Evolutionary conservation across 2,113 vertebrate genomes (phyloP).

Genomic region (Capra hircus): DNA sequence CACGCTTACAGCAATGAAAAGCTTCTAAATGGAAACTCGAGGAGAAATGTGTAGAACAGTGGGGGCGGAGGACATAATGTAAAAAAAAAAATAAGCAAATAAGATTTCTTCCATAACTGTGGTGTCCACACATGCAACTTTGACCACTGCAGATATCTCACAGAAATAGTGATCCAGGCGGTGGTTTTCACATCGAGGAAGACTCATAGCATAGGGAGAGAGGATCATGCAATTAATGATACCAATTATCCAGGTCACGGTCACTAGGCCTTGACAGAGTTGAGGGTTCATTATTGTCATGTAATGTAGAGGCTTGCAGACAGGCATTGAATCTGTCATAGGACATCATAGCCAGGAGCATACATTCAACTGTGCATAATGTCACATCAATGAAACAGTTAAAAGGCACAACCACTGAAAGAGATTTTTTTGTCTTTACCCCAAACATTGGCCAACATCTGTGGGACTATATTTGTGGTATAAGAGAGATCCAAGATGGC

Average conservation of each 20-base stretch:
- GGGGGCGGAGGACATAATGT: no score
- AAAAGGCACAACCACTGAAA: not conserved
- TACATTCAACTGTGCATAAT: not conserved
- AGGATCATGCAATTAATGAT: not conserved
- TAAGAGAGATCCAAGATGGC: not conserved
- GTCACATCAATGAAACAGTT: not conserved
- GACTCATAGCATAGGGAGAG: not conserved
- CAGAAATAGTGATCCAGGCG: not conserved
- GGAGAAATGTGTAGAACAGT: no score
- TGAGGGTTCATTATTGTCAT: not conserved
- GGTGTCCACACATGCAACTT: not conserved
- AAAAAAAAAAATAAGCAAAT: not conserved
- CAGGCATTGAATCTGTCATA: not conserved
- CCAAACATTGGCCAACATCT: not conserved
- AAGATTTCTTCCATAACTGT: not conserved
- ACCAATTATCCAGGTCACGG: not conserved
- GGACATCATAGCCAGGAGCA: not conserved
- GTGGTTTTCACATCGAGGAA: not conserved
- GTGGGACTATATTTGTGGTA: not conserved
- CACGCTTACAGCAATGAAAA: no score
- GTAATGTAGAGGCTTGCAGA: not conserved
- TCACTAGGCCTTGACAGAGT: not conserved
- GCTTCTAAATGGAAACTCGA: no score
- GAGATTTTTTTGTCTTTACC: not conserved
- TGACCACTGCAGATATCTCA: not conserved